Evolutionary conservation across 2,888 invertebrate species (phyloP), one percentile per base, ranked within the genome.

Genomic region (Leptinotarsa haldemani): DNA sequence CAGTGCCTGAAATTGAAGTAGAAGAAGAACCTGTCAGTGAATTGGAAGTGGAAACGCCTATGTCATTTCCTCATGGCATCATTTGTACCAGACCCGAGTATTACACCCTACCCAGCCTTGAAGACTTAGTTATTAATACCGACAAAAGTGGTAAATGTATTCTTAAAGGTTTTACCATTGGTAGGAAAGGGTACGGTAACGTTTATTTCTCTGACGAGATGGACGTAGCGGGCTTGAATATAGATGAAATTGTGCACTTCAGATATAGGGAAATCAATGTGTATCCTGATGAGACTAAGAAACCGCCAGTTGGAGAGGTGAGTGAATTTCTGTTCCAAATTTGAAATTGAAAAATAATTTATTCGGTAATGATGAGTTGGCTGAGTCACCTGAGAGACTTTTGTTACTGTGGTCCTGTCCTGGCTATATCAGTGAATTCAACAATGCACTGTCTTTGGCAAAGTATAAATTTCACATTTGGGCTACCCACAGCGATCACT

Each of bases 191-290:
- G 79, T 98, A 96, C 86, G 98, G 98, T 3, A 96, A 95, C 84
- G 94, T 98, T 0, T 94, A 91, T 86, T 98, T 94, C 84, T 92
- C 94, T 67, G 95, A 95, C 69, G 91, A 93, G 68, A 92, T 97
- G 65, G 94, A 98, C 84, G 93, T 98, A 4, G 91, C 94, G 2
- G 94, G 94, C 3, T 86, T 98, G 64, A 95, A 98, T 85, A 86
- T 98, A 16, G 98, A 98, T 86, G 93, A 94, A 77, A 91, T 90
- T 93, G 97, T 99, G 0, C 94, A 95, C 84, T 96, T 99, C 88
- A 91, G 97, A 4, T 94, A 97, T 86, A 97, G 97, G 85, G 98
- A 99, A 88, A 94, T 99, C 3, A 94, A 95, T 22, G 93, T 99
- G 4, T 99, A 99, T 89, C 98, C 98, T 0, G 96, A 97, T 82